Base-by-base conservation (phyloP, 2,797 vertebrate species). In the Alouatta caraya region DNA sequence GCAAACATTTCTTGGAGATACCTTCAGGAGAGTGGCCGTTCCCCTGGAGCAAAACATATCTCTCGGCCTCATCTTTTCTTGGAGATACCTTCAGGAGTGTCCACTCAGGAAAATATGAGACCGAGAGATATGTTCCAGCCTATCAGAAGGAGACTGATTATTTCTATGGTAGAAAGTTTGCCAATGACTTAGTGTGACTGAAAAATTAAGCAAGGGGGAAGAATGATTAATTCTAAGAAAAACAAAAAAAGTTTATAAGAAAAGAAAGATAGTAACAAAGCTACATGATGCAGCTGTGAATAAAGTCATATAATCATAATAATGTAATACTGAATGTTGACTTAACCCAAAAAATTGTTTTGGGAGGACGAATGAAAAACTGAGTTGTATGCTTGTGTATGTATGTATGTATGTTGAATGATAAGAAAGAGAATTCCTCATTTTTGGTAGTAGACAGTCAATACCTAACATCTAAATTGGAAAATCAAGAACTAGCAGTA, bases 151-250 rank as follows among this genome's bases (percentile, higher is more conserved):
- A 96, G 75, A 55, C 61, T 59, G 59, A 55, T 80, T 67, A n/a
- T 89, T 93, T 67, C 12, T 80, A 44, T 46, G 52, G 21, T 19
- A 39, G 26, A 87, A 55, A 88, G 24, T 78, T 90, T 84, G 15
- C 39, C 48, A 82, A 75, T 85, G 48, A 97, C 55, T 94, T 88
- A 73, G 28, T 79, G 30, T 90, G 67, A 79, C 33, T 84, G 21
- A 88, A 90, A 96, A 97, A 78, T 9, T 73, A 92, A 88, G 37
- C 12, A 82, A 85, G 28, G 33, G 14, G 57, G 73, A 91, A 83
- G 26, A 37, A 85, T 90, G 7, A 80, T 22, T 30, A 46, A 88
- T 93, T 97, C 24, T 90, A 92, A 89, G 33, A 75, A 83, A 89
- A 89, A 75, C 3, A 8, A 22, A 64, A 87, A 87, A 44, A 61